A percentile compares a stretch with the other conserved stretches of the same genome.
These are phyloP conservation scores for Ptilorrhoa leucosticta DNA, from an alignment of 2,113 vertebrate genomes.

Conservation along the genomic window DNA sequence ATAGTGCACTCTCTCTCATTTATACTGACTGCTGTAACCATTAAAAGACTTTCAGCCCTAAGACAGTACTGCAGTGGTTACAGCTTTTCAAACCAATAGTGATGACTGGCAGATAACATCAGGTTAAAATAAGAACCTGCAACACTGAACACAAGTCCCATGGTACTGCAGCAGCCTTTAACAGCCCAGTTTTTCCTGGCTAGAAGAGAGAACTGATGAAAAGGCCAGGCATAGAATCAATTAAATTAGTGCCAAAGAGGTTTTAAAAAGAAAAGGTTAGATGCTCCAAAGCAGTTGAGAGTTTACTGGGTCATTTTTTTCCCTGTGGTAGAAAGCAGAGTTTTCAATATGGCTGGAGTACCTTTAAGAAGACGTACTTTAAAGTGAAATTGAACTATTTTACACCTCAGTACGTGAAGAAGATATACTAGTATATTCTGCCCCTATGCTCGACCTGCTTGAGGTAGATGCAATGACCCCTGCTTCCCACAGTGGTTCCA, in stretches of 20 bases:
- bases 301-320: conserved; percentile 19
- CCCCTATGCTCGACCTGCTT: accelerated
- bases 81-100: neutral
- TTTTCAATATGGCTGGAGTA: neutral
- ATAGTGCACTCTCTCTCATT: neutral
- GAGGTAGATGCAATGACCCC: neutral
- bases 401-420: neutral
- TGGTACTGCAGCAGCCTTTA: conserved; percentile 39
- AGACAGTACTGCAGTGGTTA: neutral
- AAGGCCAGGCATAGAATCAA: conserved; percentile 45
- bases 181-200: conserved; percentile 21
- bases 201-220: conserved; percentile 24
- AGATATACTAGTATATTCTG: neutral
- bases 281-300: neutral
- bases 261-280: conserved; percentile 49
- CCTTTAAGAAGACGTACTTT: neutral
- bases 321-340: neutral
- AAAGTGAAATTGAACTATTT: neutral
- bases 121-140: conserved; percentile 46
- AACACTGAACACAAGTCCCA: conserved; percentile 23
- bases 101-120: conserved; percentile 2
- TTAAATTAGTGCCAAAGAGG: conserved; percentile 36
- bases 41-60: conserved; percentile 1
- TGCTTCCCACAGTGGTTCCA: neutral
- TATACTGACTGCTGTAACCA: neutral